Percentiles rank a stretch among this genome's conserved stretches.
phyloP scores from a whole-genome alignment of 2,888 invertebrate species.

The Chymomyza amoena region DNA sequence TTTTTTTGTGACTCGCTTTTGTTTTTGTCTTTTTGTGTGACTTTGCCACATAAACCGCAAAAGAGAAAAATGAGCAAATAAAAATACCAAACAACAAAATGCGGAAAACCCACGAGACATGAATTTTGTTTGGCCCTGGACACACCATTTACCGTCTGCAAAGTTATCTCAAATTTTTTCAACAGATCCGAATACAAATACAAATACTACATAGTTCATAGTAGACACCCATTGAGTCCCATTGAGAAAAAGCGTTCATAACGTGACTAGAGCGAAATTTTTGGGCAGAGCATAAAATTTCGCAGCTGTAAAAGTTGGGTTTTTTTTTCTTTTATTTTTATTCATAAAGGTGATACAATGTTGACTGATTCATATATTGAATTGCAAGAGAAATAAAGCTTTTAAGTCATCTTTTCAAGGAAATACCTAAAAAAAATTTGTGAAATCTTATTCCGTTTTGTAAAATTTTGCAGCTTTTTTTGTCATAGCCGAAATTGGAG shows the following conservation, averaged over 20 bases:
- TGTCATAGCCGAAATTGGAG: no score
- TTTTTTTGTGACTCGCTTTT: not conserved
- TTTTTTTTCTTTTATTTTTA: not conserved
- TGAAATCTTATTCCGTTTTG: no score
- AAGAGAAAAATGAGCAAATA: not conserved
- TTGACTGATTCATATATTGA: no score
- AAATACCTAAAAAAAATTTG: no score
- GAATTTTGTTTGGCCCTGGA: conserved; percentile 32
- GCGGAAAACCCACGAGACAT: conserved; percentile 1
- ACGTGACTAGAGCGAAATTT: not conserved
- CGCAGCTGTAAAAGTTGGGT: not conserved
- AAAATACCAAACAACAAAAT: not conserved
- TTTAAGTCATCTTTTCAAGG: no score
- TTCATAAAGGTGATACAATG: no score
- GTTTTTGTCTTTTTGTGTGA: conserved; percentile 19
- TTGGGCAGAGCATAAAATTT: not conserved
- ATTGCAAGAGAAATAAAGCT: no score
- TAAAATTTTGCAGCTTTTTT: no score
- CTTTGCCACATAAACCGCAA: conserved; percentile 16
- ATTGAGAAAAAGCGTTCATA: not conserved
- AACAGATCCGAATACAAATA: no score
- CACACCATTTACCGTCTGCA: conserved; percentile 22
- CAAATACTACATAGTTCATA: not conserved
- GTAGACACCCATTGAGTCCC: not conserved
- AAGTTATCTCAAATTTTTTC: conserved; percentile 16